Base-by-base conservation (phyloP, 2,888 invertebrate species). In the Lasius platythorax region DNA sequence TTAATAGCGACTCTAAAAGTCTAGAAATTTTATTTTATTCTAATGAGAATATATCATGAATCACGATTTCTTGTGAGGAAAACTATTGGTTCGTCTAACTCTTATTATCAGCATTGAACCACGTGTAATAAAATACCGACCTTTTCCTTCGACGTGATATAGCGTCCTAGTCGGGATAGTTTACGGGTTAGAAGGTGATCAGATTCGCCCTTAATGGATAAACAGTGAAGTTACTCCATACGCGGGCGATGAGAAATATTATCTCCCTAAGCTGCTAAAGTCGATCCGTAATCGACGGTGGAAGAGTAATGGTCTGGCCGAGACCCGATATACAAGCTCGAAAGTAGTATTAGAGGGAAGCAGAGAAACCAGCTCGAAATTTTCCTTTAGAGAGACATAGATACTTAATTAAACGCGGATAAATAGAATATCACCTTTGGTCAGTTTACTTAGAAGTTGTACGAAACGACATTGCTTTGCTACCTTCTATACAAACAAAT, bases 241-340 rank as follows among this genome's bases (percentile, higher is more conserved):
- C 64, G n/a, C 50, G 61, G 53, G 33, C 61, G 50, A 67, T 61
- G 68, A 70, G 75, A 43, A 79, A 70, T 63, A 79, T 87, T 84
- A 87, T 85, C 85, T 78, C 53, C 79, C 83, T 85, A 85, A 87
- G 85, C 83, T 78, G 70, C 73, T 67, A 23, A 61, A 73, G 76
- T 68, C 82, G 78, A 87, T 83, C 78, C 78, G 58, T 43, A 73
- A 81, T 63, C 75, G 82, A 68, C 68, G 79, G 50, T 64, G 53
- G 72, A 73, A 78, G 81, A 70, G 46, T 84, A 86, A 86, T 76
- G 81, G 75, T 79, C 15, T 46, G 43, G 33, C 46, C 79, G 33
- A 46, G 46, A 72, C 46, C 15, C 61, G 82, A 86, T 86, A 86
- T 74, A 82, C 79, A 63, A 37, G 46, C 37, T 64, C 78, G 28